Evolutionary conservation across 2,113 vertebrate species (phyloP).

Genomic region (Gavialis gangeticus): DNA sequence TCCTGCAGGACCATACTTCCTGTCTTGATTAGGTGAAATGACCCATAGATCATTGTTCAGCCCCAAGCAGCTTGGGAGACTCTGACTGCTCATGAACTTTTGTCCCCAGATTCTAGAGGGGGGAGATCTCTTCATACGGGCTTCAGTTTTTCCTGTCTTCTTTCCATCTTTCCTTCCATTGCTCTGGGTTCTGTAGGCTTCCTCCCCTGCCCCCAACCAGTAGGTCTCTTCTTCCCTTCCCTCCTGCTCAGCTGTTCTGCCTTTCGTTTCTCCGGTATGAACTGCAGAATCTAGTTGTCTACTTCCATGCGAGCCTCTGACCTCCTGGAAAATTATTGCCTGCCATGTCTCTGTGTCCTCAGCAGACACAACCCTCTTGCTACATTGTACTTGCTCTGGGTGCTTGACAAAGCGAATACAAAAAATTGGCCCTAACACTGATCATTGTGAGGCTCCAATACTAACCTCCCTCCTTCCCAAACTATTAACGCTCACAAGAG

Average conservation of each 20-base stretch:
- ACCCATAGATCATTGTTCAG: not conserved
- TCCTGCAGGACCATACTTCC: not conserved
- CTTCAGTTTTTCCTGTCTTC: not conserved
- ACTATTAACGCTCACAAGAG: not conserved
- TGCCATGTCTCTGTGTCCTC: not conserved
- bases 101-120: not conserved
- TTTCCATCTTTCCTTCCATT: not conserved
- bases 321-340: not conserved
- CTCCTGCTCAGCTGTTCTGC: not conserved
- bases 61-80: not conserved
- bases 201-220: not conserved
- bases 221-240: not conserved
- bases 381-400: accelerated
- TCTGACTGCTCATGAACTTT: not conserved
- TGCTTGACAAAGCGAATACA: not conserved
- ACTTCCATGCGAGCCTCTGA: not conserved
- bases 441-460: accelerated
- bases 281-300: not conserved
- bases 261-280: accelerated
- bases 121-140: not conserved
- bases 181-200: conserved; percentile 39
- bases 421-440: accelerated
- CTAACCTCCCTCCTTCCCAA: not conserved
- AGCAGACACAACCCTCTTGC: not conserved
- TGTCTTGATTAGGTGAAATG: not conserved